These are phyloP conservation scores for Listronotus bonariensis DNA, from an alignment of 1,140 invertebrate species.

Conservation along the genomic window DNA sequence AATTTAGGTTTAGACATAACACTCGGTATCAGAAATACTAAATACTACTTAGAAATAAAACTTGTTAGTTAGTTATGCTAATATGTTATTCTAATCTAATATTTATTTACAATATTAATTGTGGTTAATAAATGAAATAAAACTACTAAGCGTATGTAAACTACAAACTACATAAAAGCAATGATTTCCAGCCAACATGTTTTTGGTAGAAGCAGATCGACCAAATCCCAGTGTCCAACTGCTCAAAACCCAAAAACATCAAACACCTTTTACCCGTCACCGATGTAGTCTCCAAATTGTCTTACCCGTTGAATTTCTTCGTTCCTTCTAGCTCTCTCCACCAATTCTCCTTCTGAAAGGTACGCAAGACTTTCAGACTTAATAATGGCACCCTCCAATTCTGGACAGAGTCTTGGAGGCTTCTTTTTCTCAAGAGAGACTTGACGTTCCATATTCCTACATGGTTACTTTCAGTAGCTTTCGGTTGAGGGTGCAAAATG, in stretches of 20 bases:
- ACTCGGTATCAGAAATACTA: no score
- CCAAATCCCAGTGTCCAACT: background rate
- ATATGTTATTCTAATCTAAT: no score
- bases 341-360: conserved; percentile 55
- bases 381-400: conserved; percentile 55
- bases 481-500: background rate
- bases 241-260: background rate
- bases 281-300: conserved; percentile 11
- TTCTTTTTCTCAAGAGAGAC: conserved; percentile 53
- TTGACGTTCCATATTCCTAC: conserved; percentile 50
- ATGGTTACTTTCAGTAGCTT: conserved; percentile 4
- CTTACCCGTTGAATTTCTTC: conserved; percentile 59
- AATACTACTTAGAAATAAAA: no score
- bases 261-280: conserved; percentile 12
- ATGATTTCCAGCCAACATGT: no score
- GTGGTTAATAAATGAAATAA: background rate
- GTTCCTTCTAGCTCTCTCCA: conserved; percentile 56
- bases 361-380: conserved; percentile 59
- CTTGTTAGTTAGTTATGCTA: no score
- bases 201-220: no score
- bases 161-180: background rate
- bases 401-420: conserved; percentile 52
- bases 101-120: no score
- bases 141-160: background rate
- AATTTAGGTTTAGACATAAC: no score